Conservation (phyloP, 2,888 invertebrate genomes). For the Lysandra coridon region DNA sequence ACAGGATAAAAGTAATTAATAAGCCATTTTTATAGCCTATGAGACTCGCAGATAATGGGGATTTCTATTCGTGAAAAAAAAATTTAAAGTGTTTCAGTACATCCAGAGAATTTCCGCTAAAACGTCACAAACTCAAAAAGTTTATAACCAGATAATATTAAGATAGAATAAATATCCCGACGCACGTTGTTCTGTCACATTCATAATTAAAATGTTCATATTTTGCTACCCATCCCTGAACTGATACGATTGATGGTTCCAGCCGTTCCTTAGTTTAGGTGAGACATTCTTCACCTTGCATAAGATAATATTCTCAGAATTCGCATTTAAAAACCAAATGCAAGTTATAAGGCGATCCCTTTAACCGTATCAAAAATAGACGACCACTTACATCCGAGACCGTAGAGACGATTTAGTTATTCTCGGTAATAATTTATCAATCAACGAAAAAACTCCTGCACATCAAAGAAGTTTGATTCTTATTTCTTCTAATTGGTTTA, state of each 20-base stretch:
- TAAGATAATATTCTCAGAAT: background rate
- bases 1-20: no score
- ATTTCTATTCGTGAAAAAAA: no score
- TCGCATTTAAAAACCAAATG: background rate
- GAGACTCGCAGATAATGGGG: no score
- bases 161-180: no score
- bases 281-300: background rate
- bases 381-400: conserved; percentile 1
- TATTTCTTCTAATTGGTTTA: conserved; percentile 12
- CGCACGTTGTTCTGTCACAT: no score
- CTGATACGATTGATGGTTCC: background rate
- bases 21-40: no score
- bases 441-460: conserved; percentile 1
- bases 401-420: conserved; percentile 17
- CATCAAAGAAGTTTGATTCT: conserved; percentile 4
- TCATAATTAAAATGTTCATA: no score
- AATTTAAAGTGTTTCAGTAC: no score
- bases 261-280: background rate
- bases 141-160: no score
- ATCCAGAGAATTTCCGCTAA: no score
- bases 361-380: conserved; percentile 1
- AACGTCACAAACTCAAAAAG: no score
- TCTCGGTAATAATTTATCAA: conserved; percentile 16
- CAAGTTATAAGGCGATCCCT: background rate
- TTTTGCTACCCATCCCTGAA: no score